Conservation (phyloP, 2,888 invertebrate genomes). For the Lithophane socia region DNA sequence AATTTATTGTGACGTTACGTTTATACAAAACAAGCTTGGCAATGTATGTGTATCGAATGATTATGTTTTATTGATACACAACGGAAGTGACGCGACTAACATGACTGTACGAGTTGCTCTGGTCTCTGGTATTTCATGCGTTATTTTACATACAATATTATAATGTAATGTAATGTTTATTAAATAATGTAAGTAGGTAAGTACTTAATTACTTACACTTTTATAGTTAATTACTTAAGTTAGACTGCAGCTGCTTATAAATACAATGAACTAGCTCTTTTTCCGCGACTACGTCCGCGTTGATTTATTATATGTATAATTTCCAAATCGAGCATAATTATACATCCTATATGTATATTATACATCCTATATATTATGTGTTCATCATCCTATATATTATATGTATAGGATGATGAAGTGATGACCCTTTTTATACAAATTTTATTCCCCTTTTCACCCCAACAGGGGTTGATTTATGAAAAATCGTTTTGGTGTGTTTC, state of each 20-base stretch:
- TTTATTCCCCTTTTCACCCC: not conserved
- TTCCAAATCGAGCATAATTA: too few species aligned
- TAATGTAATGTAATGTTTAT: too few species aligned
- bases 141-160: not conserved
- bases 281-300: not conserved
- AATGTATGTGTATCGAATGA: not conserved
- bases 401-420: too few species aligned
- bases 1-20: constrained; percentile 5
- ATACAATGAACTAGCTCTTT: not conserved
- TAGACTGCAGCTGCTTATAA: not conserved
- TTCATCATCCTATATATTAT: too few species aligned
- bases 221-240: not conserved
- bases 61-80: constrained; percentile 7
- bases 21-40: constrained; percentile 4
- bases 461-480: not conserved
- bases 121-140: too few species aligned
- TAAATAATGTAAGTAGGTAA: too few species aligned
- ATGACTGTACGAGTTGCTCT: not conserved
- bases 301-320: too few species aligned
- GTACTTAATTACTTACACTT: too few species aligned
- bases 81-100: not conserved
- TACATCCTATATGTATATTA: too few species aligned
- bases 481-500: too few species aligned
- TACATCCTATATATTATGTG: too few species aligned
- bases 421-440: not conserved